Percentiles rank a stretch among this genome's conserved stretches.
These are phyloP conservation scores for Macropus fuliginosus DNA, from an alignment of 2,797 vertebrate species.

Conservation along the genomic window DNA sequence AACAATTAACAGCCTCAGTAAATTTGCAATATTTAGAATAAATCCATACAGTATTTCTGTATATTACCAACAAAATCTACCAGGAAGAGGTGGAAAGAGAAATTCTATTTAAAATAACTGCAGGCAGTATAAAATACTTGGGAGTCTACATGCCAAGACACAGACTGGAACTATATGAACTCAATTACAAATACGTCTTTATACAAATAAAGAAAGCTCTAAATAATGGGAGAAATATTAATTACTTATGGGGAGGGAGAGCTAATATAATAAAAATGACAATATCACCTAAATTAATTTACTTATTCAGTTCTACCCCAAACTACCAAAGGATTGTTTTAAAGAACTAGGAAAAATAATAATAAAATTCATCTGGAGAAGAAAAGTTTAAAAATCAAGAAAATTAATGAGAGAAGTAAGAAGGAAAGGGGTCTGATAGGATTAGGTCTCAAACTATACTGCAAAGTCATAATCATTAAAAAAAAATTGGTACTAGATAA, in stretches of 20 bases:
- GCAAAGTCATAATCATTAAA: not conserved
- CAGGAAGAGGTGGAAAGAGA: not conserved
- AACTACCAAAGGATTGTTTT: not conserved
- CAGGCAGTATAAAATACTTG: not conserved
- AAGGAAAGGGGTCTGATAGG: not conserved
- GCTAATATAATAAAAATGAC: not conserved
- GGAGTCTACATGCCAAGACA: not conserved
- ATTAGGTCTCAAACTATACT: not conserved
- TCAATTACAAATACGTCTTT: not conserved
- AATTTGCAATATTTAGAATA: not conserved
- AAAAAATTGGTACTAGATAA: not conserved
- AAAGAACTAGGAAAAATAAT: not conserved
- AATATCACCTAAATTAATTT: not conserved
- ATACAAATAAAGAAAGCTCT: not conserved
- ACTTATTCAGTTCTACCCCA: not conserved
- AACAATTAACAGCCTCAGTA: not conserved
- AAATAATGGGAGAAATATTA: not conserved
- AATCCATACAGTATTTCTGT: not conserved
- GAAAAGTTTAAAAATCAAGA: not conserved
- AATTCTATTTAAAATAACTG: not conserved
- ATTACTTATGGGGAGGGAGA: not conserved
- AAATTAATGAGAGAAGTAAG: not conserved
- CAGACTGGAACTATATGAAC: not conserved
- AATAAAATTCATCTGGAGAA: not conserved
- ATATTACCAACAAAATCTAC: not conserved